Base-by-base conservation (phyloP, 2,888 invertebrate genomes). In the Hemistola chrysoprasaria region DNA sequence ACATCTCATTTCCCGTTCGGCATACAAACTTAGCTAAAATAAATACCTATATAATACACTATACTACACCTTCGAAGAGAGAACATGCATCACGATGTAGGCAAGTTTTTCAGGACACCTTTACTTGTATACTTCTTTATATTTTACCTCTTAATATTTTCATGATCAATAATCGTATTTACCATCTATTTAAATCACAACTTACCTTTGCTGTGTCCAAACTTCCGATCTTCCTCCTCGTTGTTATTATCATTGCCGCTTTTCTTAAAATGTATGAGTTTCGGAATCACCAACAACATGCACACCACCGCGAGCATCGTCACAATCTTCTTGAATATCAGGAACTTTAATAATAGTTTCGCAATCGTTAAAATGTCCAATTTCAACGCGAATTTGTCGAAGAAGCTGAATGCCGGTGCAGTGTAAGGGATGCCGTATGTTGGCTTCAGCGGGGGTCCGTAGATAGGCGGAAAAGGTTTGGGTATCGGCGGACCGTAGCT, bases 241-340 rank as follows among this genome's bases (percentile, higher is more conserved):
- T 68, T 67, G 29, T 54, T 40, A 26, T 33, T 70, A 33, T 67
- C 69, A 6, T 66, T 66, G 9, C 67, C 68, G 28, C 76, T 78
- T 56, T 87, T 87, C 54, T 90, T 90, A 51, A 87, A 84, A 26
- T 75, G 74, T 41, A 91, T 90, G 10, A 94, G 72, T 69, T 93
- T 93, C 0, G 95, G 95, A 51, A 95, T 91, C 65, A 95, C 94
- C 34, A 95, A 78, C 55, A 95, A 74, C 65, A 95, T 86, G 65
- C 93, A 95, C 57, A 95, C 91, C 3, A 95, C 88, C 0, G 93
- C 95, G 25, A 95, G 91, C 77, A 95, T 95, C 57, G 95, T 94
- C 40, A 95, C 92, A 34, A 95, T 92, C 77, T 95, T 93, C 78
- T 95, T 95, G 71, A 95, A 95, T 56, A 95, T 92, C 2, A 95